A percentile compares a stretch with the other conserved stretches of the same genome.
phyloP scores from a whole-genome alignment of 2,888 invertebrate genomes.

The Drosophila neonasuta region DNA sequence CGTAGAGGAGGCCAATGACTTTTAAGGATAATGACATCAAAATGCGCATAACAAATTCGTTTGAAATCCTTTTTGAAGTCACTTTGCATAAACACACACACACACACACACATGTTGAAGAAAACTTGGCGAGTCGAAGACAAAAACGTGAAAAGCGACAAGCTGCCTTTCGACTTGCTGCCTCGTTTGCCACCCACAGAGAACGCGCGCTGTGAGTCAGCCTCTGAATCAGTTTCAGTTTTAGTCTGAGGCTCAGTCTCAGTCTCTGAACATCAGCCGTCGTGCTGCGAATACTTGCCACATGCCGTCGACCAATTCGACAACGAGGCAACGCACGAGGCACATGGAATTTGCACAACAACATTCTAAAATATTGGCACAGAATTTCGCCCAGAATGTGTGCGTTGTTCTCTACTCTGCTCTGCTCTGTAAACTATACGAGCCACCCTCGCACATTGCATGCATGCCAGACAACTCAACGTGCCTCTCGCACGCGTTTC shows the following conservation, averaged over 20 bases:
- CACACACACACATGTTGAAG: slow-evolving; percentile 14
- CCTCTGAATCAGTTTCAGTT: neutral
- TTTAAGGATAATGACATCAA: slow-evolving; percentile 72
- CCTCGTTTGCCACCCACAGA: neutral
- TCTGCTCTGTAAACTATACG: neutral
- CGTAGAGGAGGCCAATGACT: slow-evolving; percentile 63
- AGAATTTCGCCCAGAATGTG: neutral
- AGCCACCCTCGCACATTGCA: neutral
- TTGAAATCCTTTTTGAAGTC: slow-evolving; percentile 68
- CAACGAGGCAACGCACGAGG: neutral
- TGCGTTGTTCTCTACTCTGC: neutral
- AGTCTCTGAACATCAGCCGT: neutral
- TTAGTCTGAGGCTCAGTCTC: neutral
- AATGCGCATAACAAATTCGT: slow-evolving; percentile 74
- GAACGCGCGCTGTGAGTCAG: neutral
- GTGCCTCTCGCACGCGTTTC: too few species aligned
- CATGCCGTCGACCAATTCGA: neutral
- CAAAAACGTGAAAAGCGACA: neutral
- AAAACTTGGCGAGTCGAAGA: slow-evolving; percentile 23
- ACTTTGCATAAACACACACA: slow-evolving; percentile 60
- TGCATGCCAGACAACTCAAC: too few species aligned
- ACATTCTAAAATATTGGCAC: slow-evolving; percentile 1
- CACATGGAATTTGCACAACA: neutral
- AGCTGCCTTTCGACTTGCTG: neutral
- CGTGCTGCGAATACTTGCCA: slow-evolving; percentile 1